Evolutionary conservation across 1,140 invertebrate genomes (phyloP).

Genomic region (Uloborus diversus): DNA sequence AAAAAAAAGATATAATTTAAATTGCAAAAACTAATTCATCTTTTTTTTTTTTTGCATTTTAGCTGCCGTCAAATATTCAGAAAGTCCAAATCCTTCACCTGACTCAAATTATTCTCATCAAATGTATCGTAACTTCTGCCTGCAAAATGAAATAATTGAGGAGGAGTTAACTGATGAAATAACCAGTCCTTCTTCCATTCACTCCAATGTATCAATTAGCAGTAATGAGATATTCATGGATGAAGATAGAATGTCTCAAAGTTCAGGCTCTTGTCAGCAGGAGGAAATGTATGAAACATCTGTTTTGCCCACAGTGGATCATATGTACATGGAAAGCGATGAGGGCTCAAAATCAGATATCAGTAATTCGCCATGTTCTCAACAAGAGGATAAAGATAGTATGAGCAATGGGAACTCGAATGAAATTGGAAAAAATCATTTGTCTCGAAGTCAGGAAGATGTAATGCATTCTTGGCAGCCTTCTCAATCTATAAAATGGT

Average conservation of each 20-base stretch:
- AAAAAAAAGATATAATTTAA: no score
- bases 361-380: slow-evolving; percentile 9
- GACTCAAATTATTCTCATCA: not conserved
- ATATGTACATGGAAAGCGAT: slow-evolving; percentile 15
- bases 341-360: slow-evolving; percentile 25
- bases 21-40: no score
- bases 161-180: slow-evolving; percentile 49
- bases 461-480: slow-evolving; percentile 38
- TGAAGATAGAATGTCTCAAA: slow-evolving; percentile 36
- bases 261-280: slow-evolving; percentile 8
- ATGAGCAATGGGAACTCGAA: not conserved
- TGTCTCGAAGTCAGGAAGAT: not conserved
- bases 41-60: not conserved
- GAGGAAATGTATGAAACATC: slow-evolving; percentile 7
- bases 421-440: slow-evolving; percentile 3
- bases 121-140: slow-evolving; percentile 22
- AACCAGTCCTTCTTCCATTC: slow-evolving; percentile 9
- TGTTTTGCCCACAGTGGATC: slow-evolving; percentile 15
- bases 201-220: slow-evolving; percentile 14
- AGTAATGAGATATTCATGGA: slow-evolving; percentile 17
- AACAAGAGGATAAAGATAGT: not conserved
- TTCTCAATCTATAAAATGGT: slow-evolving; percentile 10
- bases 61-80: not conserved
- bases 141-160: slow-evolving; percentile 46
- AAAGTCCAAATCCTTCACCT: slow-evolving; percentile 9